Evolutionary conservation across 2,113 vertebrate genomes (phyloP).

Genomic region (Orthonyx spaldingii): DNA sequence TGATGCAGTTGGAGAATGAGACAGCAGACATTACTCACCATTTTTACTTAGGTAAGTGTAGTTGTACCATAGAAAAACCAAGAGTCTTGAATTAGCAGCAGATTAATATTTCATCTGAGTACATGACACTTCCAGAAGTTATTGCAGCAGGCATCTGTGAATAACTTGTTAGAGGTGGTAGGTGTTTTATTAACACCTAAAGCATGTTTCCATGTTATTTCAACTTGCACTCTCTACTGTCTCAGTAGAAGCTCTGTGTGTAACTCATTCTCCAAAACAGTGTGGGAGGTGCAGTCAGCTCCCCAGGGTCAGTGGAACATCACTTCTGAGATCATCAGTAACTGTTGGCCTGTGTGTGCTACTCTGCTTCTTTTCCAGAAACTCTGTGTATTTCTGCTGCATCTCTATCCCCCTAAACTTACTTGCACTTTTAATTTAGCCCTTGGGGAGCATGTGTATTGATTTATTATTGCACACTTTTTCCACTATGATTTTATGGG

Average conservation of each 20-base stretch:
- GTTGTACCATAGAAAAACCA: not conserved
- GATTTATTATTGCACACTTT: not conserved
- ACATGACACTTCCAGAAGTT: not conserved
- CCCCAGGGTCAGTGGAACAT: not conserved
- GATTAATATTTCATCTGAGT: not conserved
- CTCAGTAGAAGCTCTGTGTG: accelerated
- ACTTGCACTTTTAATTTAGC: not conserved
- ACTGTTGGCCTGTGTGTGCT: not conserved
- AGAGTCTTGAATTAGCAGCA: not conserved
- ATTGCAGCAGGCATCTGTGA: not conserved
- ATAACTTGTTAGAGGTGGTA: not conserved
- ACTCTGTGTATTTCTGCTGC: not conserved
- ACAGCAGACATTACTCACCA: constrained; percentile 80
- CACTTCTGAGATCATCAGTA: not conserved
- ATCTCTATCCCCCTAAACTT: not conserved
- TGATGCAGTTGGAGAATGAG: constrained; percentile 78
- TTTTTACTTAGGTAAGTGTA: constrained; percentile 81
- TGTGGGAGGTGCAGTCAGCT: not conserved
- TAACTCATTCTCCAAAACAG: not conserved
- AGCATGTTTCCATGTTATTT: not conserved
- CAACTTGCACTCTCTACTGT: not conserved
- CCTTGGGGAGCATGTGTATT: not conserved
- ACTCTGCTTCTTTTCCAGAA: not conserved
- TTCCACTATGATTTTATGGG: not conserved
- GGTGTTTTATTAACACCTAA: not conserved